Base-by-base conservation (phyloP, 2,113 vertebrate species). In the Siphamia tubifer region DNA sequence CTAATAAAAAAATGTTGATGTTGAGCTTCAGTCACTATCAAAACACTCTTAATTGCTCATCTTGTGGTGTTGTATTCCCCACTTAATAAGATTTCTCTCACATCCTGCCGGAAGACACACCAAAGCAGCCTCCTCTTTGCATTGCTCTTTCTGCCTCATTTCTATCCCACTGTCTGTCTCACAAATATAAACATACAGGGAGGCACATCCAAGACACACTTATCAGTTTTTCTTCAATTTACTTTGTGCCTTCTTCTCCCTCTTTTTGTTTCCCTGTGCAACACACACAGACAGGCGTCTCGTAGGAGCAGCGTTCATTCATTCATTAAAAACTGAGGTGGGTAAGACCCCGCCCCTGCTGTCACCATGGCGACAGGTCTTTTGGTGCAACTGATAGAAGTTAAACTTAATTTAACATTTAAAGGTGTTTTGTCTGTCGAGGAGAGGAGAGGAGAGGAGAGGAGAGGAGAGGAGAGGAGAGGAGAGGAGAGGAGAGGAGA, bases 11-110 rank as follows among this genome's bases (percentile, higher is more conserved):
- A 28, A 57, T 36, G 27, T 40, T 30, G 35, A 67, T 43, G 52
- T 56, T 0, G 8, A 21, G 35, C 34, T 28, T 53, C 32, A 75
- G 73, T 74, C 45, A 19, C 12, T 51, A 69, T 75, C 73, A 67
- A 66, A 81, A 81, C 45, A 58, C 48, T 68, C 21, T 49, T 82
- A 82, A 84, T 84, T 77, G 76, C 71, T 64, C 4, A 9, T 61
- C 70, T 66, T 74, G 32, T 66, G 47, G 34, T 39, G 58, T 64
- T 67, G 32, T 65, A 80, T 70, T 77, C 68, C 71, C 73, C 4
- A 1, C 53, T 74, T 80, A 77, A 87, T 77, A 82, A 79, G 49
- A 69, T 64, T 71, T 51, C 40, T 61, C 52, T 57, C 36, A 36
- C 61, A 65, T 47, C 30, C 67, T 68, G 61, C 79, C 68, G 47